These are phyloP conservation scores for Parnassius mnemosyne DNA, from an alignment of 2,888 invertebrate genomes.

Conservation along the genomic window DNA sequence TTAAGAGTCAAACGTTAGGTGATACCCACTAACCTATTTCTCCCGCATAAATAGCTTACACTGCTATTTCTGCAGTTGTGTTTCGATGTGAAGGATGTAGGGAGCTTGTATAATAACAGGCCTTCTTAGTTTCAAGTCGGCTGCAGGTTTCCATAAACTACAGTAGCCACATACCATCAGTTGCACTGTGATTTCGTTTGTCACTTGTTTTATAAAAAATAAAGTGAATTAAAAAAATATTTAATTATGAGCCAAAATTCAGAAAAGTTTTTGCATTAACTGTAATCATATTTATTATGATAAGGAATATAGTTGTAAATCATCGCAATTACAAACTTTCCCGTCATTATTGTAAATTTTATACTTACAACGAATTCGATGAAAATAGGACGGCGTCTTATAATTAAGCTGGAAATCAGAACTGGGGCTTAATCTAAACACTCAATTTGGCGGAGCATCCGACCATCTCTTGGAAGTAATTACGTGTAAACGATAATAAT, in stretches of 20 bases:
- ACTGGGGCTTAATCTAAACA: conserved; percentile 1
- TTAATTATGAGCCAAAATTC: background rate
- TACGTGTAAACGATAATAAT: background rate
- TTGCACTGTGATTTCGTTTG: no score
- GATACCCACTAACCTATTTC: no score
- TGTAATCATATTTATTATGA: background rate
- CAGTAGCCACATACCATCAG: no score
- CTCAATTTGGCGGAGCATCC: conserved; percentile 4
- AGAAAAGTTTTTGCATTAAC: conserved; percentile 19
- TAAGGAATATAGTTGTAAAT: background rate
- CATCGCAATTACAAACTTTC: background rate
- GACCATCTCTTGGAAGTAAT: background rate
- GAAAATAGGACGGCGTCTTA: background rate
- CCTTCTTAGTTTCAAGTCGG: no score
- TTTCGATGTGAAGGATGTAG: no score
- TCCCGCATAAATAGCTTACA: no score
- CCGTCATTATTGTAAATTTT: background rate
- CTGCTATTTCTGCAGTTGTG: no score
- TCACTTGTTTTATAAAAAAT: no score
- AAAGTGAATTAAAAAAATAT: background rate
- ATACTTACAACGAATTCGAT: background rate
- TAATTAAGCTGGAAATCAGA: conserved; percentile 1
- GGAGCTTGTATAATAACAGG: no score
- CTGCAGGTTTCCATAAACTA: no score
- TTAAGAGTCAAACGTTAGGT: no score